A percentile compares a stretch with the other conserved stretches of the same genome.
Conservation (phyloP, 2,797 vertebrate species). For the Myripristis jacobus region DNA sequence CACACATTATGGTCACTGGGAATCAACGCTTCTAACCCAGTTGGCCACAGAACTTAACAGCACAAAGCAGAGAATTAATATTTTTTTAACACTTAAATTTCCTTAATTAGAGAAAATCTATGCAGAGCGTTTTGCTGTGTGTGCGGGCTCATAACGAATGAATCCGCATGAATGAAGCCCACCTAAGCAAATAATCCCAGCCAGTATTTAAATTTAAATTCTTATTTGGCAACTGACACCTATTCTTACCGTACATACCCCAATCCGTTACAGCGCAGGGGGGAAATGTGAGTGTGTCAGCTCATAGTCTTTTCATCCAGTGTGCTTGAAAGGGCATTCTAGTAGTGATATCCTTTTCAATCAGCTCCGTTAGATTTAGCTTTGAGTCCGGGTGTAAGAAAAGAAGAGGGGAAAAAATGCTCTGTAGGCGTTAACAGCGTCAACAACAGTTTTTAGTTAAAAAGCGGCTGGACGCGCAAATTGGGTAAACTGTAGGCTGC, state of each 20-base stretch:
- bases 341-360: slow-evolving; percentile 70
- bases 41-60: slow-evolving; percentile 72
- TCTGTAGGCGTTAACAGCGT: slow-evolving; percentile 55
- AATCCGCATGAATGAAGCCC: slow-evolving; percentile 61
- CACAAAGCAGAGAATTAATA: slow-evolving; percentile 55
- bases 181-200: slow-evolving; percentile 50
- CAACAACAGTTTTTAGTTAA: slow-evolving; percentile 55
- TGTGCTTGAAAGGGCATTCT: slow-evolving; percentile 60
- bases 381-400: slow-evolving; percentile 52
- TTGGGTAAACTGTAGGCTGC: slow-evolving; percentile 58
- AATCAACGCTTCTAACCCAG: slow-evolving; percentile 55
- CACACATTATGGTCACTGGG: slow-evolving; percentile 66
- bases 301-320: slow-evolving; percentile 76
- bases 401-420: slow-evolving; percentile 34
- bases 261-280: slow-evolving; percentile 71
- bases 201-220: slow-evolving; percentile 53
- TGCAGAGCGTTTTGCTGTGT: slow-evolving; percentile 25
- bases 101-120: slow-evolving; percentile 40
- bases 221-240: slow-evolving; percentile 50
- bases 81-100: slow-evolving; percentile 68
- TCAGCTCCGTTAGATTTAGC: slow-evolving; percentile 42
- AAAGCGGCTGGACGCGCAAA: slow-evolving; percentile 64
- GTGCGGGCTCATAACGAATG: slow-evolving; percentile 55
- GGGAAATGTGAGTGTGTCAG: slow-evolving; percentile 70
- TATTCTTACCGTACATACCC: slow-evolving; percentile 74